Conservation (phyloP, 2,888 invertebrate genomes). For the Epinotia demarniana region DNA sequence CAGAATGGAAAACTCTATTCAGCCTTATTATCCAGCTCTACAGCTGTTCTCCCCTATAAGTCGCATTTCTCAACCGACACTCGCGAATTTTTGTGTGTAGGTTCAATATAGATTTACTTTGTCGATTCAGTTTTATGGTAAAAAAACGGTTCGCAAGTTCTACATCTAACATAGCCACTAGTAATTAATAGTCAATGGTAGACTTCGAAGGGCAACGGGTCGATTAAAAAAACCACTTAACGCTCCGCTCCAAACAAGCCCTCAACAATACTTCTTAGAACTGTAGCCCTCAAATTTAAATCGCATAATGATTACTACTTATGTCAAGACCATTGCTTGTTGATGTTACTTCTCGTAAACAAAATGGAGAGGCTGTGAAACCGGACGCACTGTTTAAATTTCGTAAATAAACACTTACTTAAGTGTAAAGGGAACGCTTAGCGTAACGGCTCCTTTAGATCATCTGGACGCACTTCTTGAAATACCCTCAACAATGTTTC, state of each 20-base stretch:
- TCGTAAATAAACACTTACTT: slow-evolving; percentile 11
- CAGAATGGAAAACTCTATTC: too few species aligned
- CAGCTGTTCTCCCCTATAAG: too few species aligned
- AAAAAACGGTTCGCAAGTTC: too few species aligned
- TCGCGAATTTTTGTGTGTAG: too few species aligned
- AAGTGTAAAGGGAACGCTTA: background rate
- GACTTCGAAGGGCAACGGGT: too few species aligned
- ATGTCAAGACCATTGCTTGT: slow-evolving; percentile 1
- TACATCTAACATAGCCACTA: too few species aligned
- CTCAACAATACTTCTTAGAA: slow-evolving; percentile 1
- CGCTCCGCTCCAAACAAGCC: background rate
- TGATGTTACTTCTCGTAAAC: slow-evolving; percentile 16
- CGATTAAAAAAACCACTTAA: background rate
- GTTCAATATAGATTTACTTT: too few species aligned
- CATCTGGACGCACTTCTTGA: background rate
- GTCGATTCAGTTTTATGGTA: too few species aligned
- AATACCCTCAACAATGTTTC: background rate
- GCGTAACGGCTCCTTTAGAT: background rate
- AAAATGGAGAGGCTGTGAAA: slow-evolving; percentile 19
- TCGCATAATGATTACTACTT: background rate
- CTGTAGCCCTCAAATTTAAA: background rate
- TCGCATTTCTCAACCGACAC: too few species aligned
- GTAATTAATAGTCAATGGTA: too few species aligned
- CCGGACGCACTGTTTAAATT: slow-evolving; percentile 2
- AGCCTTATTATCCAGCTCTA: too few species aligned